Base-by-base conservation (phyloP, 2,797 vertebrate species). In the Nannoperca obscura region DNA sequence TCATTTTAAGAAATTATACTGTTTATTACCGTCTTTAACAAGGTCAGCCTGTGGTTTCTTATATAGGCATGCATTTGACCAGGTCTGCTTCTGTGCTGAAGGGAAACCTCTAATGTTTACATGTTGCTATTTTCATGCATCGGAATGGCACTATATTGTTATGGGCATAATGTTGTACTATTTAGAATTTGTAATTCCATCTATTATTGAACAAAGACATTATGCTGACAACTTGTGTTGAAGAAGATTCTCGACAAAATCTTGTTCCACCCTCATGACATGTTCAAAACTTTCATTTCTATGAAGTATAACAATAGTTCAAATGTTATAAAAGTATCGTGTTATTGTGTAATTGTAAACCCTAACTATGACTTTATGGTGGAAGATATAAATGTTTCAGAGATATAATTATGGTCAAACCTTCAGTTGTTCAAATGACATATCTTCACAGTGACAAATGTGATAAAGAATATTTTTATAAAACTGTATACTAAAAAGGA, bases 401-500 rank as follows among this genome's bases (percentile, higher is more conserved):
- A 42, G 9, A 40, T 38, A 12, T 42, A 3, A 44, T 30, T 15
- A 42, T 55, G 13, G 12, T 65, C 20, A 42, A 49, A 69, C n/a
- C 32, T n/a, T 52, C 10, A 27, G 54, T 40, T 38, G 14, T 71
- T 54, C 7, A 59, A 38, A 30, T 55, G 2, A 53, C 22, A 36
- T 62, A 36, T 69, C 9, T 42, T 58, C 9, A 58, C 34, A 61
- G 49, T 61, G 32, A 49, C 4, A 2, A 67, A 65, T 69, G 67
- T 74, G 75, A 85, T 34, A 71, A 67, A 71, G 19, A 52, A 42
- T 78, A 69, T 81, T 80, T 83, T 82, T 69, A 52, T 79, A 86
- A 74, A 74, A 53, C 5, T 36, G 12, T 38, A 20, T 15, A 12
- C 27, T 47, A 38, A 69, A 78, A 52, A 34, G 6, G 8, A 7